Percentiles rank a stretch among this genome's conserved stretches.
Conservation (phyloP, 2,888 invertebrate genomes). For the Callinectes sapidus region DNA sequence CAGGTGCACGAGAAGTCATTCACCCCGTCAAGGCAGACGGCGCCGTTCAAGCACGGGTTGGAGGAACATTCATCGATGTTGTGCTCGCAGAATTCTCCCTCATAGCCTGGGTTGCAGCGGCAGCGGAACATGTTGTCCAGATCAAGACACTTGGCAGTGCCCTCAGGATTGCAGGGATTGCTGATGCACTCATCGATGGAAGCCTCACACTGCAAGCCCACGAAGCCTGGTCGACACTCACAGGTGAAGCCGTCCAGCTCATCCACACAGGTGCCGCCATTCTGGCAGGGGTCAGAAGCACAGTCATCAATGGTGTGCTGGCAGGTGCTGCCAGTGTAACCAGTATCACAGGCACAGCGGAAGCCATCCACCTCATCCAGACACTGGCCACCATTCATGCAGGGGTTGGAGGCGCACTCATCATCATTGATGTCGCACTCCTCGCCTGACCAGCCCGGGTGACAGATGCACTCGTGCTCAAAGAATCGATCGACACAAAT, state of each 20-base stretch:
- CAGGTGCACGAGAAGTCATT: constrained; percentile 90
- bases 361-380: constrained; percentile 90
- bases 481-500: constrained; percentile 93
- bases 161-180: constrained; percentile 92
- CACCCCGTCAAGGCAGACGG: constrained; percentile 89
- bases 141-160: constrained; percentile 93
- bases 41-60: constrained; percentile 91
- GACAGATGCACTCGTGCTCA: constrained; percentile 90
- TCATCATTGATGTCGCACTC: constrained; percentile 93
- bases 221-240: constrained; percentile 92
- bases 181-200: constrained; percentile 93
- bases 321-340: constrained; percentile 93
- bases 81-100: constrained; percentile 87
- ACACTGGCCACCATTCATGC: constrained; percentile 94
- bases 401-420: constrained; percentile 91
- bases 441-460: constrained; percentile 90
- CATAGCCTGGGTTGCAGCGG: constrained; percentile 91
- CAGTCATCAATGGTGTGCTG: constrained; percentile 96
- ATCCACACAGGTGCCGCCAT: constrained; percentile 91
- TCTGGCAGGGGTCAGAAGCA: constrained; percentile 91
- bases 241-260: constrained; percentile 91
- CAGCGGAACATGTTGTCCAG: constrained; percentile 85
- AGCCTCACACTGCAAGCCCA: constrained; percentile 91
- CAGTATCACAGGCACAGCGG: constrained; percentile 93
- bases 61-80: constrained; percentile 92